Conservation (phyloP, 1,140 invertebrate species). For the Caenorhabditis brenneri region DNA sequence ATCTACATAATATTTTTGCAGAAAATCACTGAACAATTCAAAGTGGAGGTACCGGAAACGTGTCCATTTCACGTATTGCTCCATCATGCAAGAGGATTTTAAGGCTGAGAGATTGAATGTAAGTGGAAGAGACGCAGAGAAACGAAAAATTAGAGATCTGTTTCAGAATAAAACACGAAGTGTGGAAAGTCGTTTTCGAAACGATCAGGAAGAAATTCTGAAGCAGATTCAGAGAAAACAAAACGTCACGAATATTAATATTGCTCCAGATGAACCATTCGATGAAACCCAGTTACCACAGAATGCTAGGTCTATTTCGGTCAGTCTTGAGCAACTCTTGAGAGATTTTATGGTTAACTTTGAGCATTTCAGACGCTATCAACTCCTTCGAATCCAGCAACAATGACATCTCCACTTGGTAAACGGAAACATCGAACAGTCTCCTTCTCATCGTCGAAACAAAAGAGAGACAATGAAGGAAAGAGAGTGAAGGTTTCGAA, state of each 20-base stretch:
- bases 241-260: slow-evolving; percentile 50
- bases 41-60: slow-evolving; percentile 68
- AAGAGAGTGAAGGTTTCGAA: slow-evolving; percentile 13
- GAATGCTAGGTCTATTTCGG: slow-evolving; percentile 18
- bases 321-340: neutral
- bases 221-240: slow-evolving; percentile 49
- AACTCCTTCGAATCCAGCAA: neutral
- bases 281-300: neutral
- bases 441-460: neutral
- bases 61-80: slow-evolving; percentile 69
- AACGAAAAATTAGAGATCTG: neutral
- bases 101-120: slow-evolving; percentile 37
- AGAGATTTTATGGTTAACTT: neutral
- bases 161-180: slow-evolving; percentile 43
- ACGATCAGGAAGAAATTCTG: slow-evolving; percentile 33
- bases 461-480: slow-evolving; percentile 26
- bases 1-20: slow-evolving; percentile 37
- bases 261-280: slow-evolving; percentile 25
- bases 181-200: slow-evolving; percentile 19
- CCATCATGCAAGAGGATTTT: slow-evolving; percentile 56
- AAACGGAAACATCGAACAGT: slow-evolving; percentile 15
- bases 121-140: neutral
- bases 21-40: slow-evolving; percentile 65
- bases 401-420: neutral
- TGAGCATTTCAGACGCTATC: neutral